Conservation (phyloP, 2,797 vertebrate species). For the Iguana delicatissima region DNA sequence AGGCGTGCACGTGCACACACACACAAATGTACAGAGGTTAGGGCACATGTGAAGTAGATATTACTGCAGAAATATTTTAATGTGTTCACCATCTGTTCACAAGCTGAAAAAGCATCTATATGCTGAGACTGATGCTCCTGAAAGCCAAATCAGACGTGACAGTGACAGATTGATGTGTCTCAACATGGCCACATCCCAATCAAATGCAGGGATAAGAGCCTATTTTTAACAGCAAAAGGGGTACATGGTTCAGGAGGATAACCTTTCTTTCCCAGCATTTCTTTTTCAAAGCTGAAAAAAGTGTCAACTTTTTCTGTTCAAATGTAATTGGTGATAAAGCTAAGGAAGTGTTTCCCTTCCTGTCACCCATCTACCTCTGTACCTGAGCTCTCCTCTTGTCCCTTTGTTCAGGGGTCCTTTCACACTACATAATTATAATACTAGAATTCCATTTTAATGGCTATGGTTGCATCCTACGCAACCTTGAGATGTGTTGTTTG, state of each 20-base stretch:
- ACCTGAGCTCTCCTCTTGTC: background rate
- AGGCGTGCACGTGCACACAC: background rate
- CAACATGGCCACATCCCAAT: background rate
- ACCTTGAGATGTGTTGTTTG: too few species aligned
- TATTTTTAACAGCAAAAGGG: background rate
- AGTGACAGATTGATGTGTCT: background rate
- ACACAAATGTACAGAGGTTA: conserved; percentile 11
- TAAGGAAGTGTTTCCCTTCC: background rate
- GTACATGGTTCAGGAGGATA: background rate
- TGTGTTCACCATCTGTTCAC: background rate
- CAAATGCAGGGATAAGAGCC: background rate
- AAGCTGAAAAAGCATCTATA: conserved; percentile 22
- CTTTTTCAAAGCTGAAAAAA: background rate
- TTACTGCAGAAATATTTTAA: conserved; percentile 9
- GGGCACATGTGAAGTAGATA: background rate
- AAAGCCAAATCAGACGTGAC: conserved; percentile 1
- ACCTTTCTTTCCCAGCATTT: background rate
- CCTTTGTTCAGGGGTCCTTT: background rate
- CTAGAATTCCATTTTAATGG: too few species aligned
- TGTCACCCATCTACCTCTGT: too few species aligned
- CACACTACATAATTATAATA: too few species aligned
- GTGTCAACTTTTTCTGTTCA: too few species aligned
- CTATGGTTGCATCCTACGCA: too few species aligned
- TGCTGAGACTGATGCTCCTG: background rate
- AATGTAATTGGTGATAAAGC: background rate